Evolutionary conservation across 2,113 vertebrate genomes (phyloP).

Genomic region (Pomatostomus ruficeps): DNA sequence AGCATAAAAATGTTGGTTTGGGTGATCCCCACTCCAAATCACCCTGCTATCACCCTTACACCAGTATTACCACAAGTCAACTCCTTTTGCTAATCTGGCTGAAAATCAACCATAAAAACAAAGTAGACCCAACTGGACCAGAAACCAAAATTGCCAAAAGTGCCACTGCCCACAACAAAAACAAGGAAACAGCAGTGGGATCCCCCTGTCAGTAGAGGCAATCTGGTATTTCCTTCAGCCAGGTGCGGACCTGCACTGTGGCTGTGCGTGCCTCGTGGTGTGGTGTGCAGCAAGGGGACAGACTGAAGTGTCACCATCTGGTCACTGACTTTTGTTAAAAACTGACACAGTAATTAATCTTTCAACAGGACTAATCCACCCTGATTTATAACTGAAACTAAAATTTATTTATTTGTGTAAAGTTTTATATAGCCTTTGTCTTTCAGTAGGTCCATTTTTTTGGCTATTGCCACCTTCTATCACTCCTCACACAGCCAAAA

Average conservation of each 20-base stretch:
- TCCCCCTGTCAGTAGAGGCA: not conserved
- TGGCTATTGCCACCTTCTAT: not conserved
- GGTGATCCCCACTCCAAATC: not conserved
- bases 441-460: not conserved
- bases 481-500: not conserved
- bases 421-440: not conserved
- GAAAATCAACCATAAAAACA: not conserved
- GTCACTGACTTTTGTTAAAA: not conserved
- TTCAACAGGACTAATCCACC: not conserved
- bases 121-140: not conserved
- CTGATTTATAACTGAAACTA: not conserved
- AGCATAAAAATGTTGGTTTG: not conserved
- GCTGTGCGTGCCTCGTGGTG: accelerated
- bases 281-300: not conserved
- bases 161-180: not conserved
- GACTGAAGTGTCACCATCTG: not conserved
- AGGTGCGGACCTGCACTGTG: accelerated
- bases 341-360: not conserved
- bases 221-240: not conserved
- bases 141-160: not conserved
- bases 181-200: not conserved
- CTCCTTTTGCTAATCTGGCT: not conserved
- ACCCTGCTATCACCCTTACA: not conserved
- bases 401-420: not conserved
- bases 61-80: not conserved